Conservation (phyloP, 53 echinoderm and acorn worm species). For the Crossaster papposus region DNA sequence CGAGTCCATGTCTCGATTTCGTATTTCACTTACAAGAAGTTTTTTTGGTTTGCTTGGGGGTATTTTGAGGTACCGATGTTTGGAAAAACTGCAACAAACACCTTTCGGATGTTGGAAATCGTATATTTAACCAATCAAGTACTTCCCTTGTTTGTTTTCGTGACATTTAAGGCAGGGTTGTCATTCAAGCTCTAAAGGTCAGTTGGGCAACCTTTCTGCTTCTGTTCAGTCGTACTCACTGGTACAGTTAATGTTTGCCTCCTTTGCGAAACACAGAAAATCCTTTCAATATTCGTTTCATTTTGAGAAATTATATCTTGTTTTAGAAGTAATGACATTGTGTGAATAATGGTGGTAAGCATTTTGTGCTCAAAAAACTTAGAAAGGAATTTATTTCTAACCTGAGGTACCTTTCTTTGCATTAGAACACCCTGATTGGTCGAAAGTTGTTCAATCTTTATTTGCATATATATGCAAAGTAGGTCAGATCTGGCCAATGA, state of each 20-base stretch:
- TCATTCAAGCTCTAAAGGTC: neutral
- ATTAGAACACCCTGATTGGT: neutral
- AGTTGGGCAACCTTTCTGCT: neutral
- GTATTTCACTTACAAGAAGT: neutral
- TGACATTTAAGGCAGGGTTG: neutral
- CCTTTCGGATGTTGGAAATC: neutral
- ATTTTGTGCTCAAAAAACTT: neutral
- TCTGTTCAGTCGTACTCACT: neutral
- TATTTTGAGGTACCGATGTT: neutral
- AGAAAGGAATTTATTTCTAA: neutral
- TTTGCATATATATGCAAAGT: neutral
- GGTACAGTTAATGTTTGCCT: neutral
- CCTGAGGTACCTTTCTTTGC: neutral
- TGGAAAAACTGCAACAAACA: neutral
- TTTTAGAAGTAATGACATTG: too few relatives aligned
- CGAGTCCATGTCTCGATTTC: neutral
- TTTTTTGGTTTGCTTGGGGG: neutral
- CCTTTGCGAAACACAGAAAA: too few relatives aligned
- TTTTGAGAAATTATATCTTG: too few relatives aligned
- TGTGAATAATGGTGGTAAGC: neutral
- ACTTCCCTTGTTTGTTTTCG: neutral
- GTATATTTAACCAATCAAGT: neutral
- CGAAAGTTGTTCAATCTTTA: neutral
- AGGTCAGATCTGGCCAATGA: neutral
- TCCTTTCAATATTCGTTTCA: too few relatives aligned